phyloP scores from a whole-genome alignment of 2,113 vertebrate species.

The Pipra filicauda region DNA sequence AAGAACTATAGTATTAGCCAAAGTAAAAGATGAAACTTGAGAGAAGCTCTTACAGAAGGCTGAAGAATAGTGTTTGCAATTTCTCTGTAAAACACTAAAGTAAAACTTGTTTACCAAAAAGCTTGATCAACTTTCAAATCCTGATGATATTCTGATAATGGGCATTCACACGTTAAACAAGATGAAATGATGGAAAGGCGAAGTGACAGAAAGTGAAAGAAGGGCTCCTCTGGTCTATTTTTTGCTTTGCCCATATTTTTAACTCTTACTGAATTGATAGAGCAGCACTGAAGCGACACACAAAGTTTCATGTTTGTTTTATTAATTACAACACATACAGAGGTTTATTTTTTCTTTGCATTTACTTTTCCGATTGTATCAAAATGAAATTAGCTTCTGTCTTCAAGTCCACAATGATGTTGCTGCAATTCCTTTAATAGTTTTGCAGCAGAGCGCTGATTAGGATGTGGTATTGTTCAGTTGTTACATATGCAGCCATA shows the following conservation, averaged over 20 bases:
- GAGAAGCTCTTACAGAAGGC: neutral
- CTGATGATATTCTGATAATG: neutral
- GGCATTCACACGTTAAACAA: neutral
- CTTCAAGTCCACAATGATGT: neutral
- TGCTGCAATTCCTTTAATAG: neutral
- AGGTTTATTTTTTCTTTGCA: neutral
- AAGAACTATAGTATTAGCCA: neutral
- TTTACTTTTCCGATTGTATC: neutral
- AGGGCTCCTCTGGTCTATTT: neutral
- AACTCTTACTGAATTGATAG: neutral
- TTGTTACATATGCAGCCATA: neutral
- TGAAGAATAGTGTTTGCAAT: neutral
- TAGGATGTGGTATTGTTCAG: neutral
- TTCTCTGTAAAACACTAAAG: neutral
- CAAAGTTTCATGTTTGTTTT: neutral
- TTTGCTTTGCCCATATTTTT: neutral
- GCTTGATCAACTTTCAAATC: neutral
- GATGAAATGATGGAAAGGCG: neutral
- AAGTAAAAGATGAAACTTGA: neutral
- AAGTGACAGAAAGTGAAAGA: neutral
- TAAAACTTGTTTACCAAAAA: neutral
- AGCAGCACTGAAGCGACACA: neutral
- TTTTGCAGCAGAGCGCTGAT: neutral
- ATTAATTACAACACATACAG: neutral
- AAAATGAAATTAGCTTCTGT: neutral